Conservation (phyloP, 1,140 invertebrate genomes). For the Marisa cornuarietis region DNA sequence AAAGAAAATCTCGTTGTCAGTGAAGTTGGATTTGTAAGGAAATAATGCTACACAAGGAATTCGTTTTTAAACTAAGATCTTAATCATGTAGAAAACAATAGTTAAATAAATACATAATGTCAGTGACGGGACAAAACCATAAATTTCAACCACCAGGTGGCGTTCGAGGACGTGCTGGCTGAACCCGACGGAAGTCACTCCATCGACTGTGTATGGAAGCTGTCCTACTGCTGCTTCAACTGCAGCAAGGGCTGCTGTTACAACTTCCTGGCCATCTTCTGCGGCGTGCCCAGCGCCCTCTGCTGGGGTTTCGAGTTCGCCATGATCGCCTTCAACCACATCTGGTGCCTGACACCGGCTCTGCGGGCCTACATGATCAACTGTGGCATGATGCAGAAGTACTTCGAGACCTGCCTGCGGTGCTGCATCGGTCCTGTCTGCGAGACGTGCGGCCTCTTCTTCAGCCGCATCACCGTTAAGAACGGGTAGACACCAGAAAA, state of each 20-base stretch:
- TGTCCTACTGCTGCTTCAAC: conserved; percentile 76
- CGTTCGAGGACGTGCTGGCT: conserved; percentile 80
- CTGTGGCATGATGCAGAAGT: conserved; percentile 72
- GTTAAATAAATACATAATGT: no score
- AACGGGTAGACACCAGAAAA: conserved; percentile 6
- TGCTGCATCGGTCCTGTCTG: conserved; percentile 73
- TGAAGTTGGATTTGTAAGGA: no score
- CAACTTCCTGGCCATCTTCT: conserved; percentile 74
- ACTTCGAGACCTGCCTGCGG: conserved; percentile 71
- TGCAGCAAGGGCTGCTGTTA: conserved; percentile 77
- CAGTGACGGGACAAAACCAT: no score
- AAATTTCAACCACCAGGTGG: conserved; percentile 30
- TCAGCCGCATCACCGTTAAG: conserved; percentile 72
- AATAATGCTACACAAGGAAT: no score
- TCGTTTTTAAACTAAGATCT: not conserved
- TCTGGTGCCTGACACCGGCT: conserved; percentile 64
- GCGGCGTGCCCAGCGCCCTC: conserved; percentile 75
- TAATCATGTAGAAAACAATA: no score
- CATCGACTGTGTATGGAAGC: conserved; percentile 78
- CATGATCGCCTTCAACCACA: conserved; percentile 73
- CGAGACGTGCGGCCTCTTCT: conserved; percentile 74
- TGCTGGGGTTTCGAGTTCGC: conserved; percentile 78
- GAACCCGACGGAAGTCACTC: conserved; percentile 79
- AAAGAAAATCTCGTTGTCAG: no score
- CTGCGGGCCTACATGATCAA: conserved; percentile 67